A percentile compares a stretch with the other conserved stretches of the same genome.
phyloP scores from a whole-genome alignment of 2,888 invertebrate species.

The Hedychridium roseum region DNA sequence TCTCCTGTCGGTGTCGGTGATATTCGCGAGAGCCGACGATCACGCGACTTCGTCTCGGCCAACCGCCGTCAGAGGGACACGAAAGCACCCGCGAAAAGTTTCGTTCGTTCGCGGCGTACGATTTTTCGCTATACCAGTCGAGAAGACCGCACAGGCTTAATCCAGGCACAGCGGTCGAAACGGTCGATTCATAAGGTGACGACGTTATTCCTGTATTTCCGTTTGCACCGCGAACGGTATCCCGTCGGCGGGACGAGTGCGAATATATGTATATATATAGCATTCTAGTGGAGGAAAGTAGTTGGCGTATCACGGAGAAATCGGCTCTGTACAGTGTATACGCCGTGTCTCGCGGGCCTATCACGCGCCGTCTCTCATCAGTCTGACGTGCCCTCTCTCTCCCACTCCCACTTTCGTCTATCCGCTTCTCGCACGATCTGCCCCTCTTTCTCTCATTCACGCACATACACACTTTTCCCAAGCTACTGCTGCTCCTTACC shows the following conservation, averaged over 20 bases:
- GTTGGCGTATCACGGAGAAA: constrained; percentile 8
- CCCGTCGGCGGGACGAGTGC: neutral
- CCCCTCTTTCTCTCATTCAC: neutral
- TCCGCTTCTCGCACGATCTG: neutral
- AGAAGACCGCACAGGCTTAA: too few relatives aligned
- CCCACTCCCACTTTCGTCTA: constrained; percentile 1
- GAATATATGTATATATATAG: too few relatives aligned
- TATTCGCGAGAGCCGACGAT: constrained; percentile 17
- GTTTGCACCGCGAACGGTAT: constrained; percentile 2
- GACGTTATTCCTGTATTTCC: constrained; percentile 4
- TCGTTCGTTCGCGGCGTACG: constrained; percentile 10
- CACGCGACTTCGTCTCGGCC: constrained; percentile 30
- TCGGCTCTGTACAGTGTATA: constrained; percentile 12
- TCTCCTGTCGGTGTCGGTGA: too few relatives aligned
- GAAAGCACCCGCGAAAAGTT: constrained; percentile 39
- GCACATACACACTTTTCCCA: constrained; percentile 2
- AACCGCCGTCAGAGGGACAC: constrained; percentile 31
- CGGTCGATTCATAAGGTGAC: too few relatives aligned
- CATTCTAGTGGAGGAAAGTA: constrained; percentile 25
- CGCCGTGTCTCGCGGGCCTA: constrained; percentile 18
- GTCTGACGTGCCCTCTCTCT: neutral
- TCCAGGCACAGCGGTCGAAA: too few relatives aligned
- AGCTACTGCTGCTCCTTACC: neutral
- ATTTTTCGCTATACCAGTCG: too few relatives aligned
- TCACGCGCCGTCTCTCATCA: constrained; percentile 8